Base-by-base conservation (phyloP, 2,113 vertebrate genomes). In the Synchiropus splendidus region DNA sequence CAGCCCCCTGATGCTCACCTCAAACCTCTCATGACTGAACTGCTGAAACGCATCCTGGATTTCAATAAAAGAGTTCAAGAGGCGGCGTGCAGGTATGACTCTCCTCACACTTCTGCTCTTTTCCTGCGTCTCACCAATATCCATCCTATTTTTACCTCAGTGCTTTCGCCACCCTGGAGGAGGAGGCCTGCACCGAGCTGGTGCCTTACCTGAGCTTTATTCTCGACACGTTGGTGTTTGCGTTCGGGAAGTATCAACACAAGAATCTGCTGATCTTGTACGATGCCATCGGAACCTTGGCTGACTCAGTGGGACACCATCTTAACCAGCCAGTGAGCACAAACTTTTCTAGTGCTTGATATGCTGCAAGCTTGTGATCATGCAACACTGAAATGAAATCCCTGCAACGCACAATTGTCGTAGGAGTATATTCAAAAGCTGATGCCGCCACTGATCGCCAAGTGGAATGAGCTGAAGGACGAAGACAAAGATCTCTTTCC, bases 141-240 rank as follows among this genome's bases (percentile, higher is more conserved):
- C 15, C 13, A 8, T 33, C 18, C 21, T 2, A 0, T 6, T 27
- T 2, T 17, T 17, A 0, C 16, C 10, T 1, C 62, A 97, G 93
- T 18, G 93, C 93, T 0, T 97, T 97, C 0, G 93, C 93, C 49
- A 97, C 93, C 1, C 74, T 95, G 71, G 93, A 95, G 72, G 93
- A 95, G 60, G 93, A 95, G 70, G 93, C 91, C 0, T 95, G 93
- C 58, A 95, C 93, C 0, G 93, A 95, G 79, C 85, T 97, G 66
- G 93, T 97, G n/a, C 92, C 93, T 1, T 95, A 97, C 58, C 86
- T 97, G 63, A 94, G 92, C 70, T 97, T 92, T 69, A 97, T 97
- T 49, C 77, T 95, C 47, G 93, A 95, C 75, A 94, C 93, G 0
- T 72, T 97, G 8, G 93, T 97, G n/a, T 97, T 97, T 10, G 92